A percentile compares a stretch with the other conserved stretches of the same genome.
phyloP scores from a whole-genome alignment of 37 sponge, comb jelly and placozoan genomes.

The Beroe ovata region DNA sequence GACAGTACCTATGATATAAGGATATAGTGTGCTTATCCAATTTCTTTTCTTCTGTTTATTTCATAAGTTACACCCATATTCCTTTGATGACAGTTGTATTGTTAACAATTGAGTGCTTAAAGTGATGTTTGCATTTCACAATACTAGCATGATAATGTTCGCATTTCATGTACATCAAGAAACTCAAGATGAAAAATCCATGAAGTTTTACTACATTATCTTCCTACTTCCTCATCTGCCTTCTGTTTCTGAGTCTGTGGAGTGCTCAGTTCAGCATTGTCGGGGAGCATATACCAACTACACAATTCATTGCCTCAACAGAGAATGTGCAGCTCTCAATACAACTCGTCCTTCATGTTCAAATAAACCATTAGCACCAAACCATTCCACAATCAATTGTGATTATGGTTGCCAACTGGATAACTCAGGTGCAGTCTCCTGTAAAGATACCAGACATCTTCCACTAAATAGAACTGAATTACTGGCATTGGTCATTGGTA shows the following conservation, averaged over 20 bases:
- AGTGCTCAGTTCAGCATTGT: background rate
- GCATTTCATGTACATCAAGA: too few relatives aligned
- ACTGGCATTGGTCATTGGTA: background rate
- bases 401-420: background rate
- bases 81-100: too few relatives aligned
- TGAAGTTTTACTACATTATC: too few relatives aligned
- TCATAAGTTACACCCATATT: too few relatives aligned
- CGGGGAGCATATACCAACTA: background rate
- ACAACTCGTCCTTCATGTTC: background rate
- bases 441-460: background rate
- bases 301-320: slow-evolving; percentile 35
- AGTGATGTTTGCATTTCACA: too few relatives aligned
- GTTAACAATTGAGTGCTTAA: too few relatives aligned
- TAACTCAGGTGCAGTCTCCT: background rate
- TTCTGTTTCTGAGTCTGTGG: background rate
- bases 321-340: background rate
- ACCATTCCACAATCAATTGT: background rate
- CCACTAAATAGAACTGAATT: background rate
- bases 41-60: too few relatives aligned
- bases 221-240: slow-evolving; percentile 11
- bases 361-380: background rate
- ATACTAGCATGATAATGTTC: too few relatives aligned
- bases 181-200: too few relatives aligned
- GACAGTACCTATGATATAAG: too few relatives aligned
- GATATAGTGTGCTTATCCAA: too few relatives aligned